These are phyloP conservation scores for Melanotaenia maccullochi DNA, from an alignment of 2,797 vertebrate genomes.

Conservation along the genomic window DNA sequence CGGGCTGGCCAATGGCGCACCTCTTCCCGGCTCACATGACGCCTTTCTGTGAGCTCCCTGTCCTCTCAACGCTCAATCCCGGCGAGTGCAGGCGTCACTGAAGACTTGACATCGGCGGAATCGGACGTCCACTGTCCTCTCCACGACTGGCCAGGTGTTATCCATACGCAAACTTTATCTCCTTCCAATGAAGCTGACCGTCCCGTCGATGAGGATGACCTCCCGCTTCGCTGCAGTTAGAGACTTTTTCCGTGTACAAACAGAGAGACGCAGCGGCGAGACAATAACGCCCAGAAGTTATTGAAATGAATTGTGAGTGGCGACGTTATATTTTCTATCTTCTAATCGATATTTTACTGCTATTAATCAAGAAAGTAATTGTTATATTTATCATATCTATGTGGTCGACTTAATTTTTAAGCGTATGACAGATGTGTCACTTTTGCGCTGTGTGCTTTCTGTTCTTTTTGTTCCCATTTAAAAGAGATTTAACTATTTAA, in stretches of 20 bases:
- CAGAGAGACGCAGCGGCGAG: slow-evolving; percentile 57
- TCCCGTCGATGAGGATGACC: slow-evolving; percentile 18
- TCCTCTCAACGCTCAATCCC: slow-evolving; percentile 82
- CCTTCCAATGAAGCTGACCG: slow-evolving; percentile 25
- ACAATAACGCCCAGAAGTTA: slow-evolving; percentile 76
- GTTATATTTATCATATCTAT: not conserved
- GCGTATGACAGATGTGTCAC: slow-evolving; percentile 25
- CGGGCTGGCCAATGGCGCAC: slow-evolving; percentile 83
- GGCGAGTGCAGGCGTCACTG: slow-evolving; percentile 88
- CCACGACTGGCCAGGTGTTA: slow-evolving; percentile 40
- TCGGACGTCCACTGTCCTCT: slow-evolving; percentile 66
- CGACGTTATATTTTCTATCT: slow-evolving; percentile 24
- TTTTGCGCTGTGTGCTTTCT: slow-evolving; percentile 27
- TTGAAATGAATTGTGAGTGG: slow-evolving; percentile 77
- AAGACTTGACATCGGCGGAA: slow-evolving; percentile 86
- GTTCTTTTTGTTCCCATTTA: slow-evolving; percentile 15
- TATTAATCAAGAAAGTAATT: not conserved
- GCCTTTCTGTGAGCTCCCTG: slow-evolving; percentile 83
- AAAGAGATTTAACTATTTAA: slow-evolving; percentile 14
- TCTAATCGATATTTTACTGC: not conserved
- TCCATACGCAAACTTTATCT: slow-evolving; percentile 37
- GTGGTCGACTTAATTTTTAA: slow-evolving; percentile 5
- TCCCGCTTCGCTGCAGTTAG: slow-evolving; percentile 32
- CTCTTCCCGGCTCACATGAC: slow-evolving; percentile 85
- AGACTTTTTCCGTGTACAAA: slow-evolving; percentile 56